Base-by-base conservation (phyloP, 2,797 vertebrate genomes). In the Diglossa cyanea region DNA sequence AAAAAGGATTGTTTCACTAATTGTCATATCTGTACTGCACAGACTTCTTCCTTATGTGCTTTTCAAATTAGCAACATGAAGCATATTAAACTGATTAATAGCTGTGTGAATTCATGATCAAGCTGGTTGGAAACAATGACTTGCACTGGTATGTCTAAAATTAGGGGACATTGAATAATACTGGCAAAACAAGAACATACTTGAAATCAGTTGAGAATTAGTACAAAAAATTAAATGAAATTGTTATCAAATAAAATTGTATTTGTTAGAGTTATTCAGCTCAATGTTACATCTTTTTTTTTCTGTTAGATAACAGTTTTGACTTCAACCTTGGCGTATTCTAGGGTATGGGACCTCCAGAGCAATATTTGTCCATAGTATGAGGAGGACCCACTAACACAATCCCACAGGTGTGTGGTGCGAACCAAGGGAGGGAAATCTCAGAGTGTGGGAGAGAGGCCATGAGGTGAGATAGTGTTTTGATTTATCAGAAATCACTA, bases 51-150 rank as follows among this genome's bases (percentile, higher is more conserved):
- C 95, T 95, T 93, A 94, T 93, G 82, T 97, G 86, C 91, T 97
- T 97, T 97, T 95, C 96, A 96, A 97, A 97, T 97, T 96, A 97
- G 72, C 18, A 11, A 93, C 95, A 95, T 0, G 40, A 97, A 97
- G 95, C 97, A 96, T 97, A 97, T 96, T 97, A 97, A 97, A 97
- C 95, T 97, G 95, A 97, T 97, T 97, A 97, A 96, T 95, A 95
- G 96, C 93, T 96, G n/a, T 95, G 93, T 94, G 96, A 93, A 96
- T 97, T 96, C 86, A 95, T 90, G 94, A 97, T 96, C 95, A 96
- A 96, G 85, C 94, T 88, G 65, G 95, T 44, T 94, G 92, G 89
- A 94, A 95, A 95, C 63, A 96, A 91, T 91, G 82, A 55, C 66
- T 94, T 96, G 51, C 45, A 75, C 88, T 96, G 80, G 40, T 79